A percentile compares a stretch with the other conserved stretches of the same genome.
These are phyloP conservation scores for Anguilla obscura DNA, from an alignment of 2,797 vertebrate genomes.

Conservation along the genomic window DNA sequence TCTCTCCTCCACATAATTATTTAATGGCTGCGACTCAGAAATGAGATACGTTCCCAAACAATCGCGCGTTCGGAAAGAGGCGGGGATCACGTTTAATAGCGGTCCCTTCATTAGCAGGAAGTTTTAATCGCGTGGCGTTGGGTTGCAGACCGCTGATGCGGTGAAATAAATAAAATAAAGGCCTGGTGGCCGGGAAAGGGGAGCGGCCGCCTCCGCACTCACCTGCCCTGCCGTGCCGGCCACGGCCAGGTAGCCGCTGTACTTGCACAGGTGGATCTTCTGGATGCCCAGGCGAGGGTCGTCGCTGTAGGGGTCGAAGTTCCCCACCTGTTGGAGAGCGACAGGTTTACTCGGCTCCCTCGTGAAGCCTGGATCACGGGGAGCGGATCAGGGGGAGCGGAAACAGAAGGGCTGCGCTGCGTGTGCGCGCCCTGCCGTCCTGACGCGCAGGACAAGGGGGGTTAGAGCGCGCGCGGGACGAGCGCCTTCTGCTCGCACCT, in stretches of 20 bases:
- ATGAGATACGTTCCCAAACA: constrained; percentile 28
- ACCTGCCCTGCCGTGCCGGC: constrained; percentile 99
- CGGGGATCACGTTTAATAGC: neutral
- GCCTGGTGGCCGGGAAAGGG: neutral
- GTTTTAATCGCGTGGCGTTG: neutral
- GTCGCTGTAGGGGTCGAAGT: constrained; percentile 98
- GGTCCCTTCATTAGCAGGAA: neutral
- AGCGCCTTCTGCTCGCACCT: constrained; percentile 68
- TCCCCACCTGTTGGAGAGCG: constrained; percentile 80
- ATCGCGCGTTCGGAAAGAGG: neutral
- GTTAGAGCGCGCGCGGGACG: no score
- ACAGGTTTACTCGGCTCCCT: neutral
- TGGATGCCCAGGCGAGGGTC: constrained; percentile 95
- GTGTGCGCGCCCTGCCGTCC: no score
- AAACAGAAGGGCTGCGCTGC: neutral
- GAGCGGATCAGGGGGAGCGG: neutral
- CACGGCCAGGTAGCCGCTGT: constrained; percentile 91
- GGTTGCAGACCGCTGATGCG: neutral
- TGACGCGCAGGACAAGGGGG: neutral
- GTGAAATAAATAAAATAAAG: neutral
- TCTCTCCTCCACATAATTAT: neutral
- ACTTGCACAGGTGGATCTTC: constrained; percentile 98
- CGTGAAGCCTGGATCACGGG: neutral
- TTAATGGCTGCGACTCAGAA: constrained; percentile 14
- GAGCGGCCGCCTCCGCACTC: constrained; percentile 33